Conservation (phyloP, 2,113 vertebrate genomes). For the Nibea coibor region DNA sequence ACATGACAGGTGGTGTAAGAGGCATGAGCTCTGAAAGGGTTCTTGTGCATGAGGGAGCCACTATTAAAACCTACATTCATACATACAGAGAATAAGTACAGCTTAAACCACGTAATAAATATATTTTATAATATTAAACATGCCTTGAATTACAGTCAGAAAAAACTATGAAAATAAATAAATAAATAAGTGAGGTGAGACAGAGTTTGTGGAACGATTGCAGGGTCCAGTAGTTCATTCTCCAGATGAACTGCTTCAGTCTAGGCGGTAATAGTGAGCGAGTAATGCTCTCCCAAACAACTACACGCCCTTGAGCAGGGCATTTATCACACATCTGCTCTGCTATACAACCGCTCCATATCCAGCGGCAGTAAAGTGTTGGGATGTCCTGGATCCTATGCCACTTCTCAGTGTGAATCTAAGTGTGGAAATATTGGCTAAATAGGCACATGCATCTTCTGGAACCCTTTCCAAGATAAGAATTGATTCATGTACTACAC, state of each 20-base stretch:
- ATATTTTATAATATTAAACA: neutral
- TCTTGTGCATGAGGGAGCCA: neutral
- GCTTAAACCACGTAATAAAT: neutral
- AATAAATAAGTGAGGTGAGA: neutral
- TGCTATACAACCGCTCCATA: neutral
- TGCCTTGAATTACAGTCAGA: neutral
- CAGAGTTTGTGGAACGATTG: conserved; percentile 7
- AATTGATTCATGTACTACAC: neutral
- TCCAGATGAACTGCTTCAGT: conserved; percentile 12
- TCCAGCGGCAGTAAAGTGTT: neutral
- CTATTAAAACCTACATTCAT: neutral
- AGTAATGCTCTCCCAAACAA: conserved; percentile 26
- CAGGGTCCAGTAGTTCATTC: conserved; percentile 1
- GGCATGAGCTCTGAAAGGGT: neutral
- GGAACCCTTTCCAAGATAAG: neutral
- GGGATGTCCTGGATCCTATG: conserved; percentile 1
- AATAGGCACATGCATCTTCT: neutral
- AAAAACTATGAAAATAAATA: neutral
- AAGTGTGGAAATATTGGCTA: conserved; percentile 4
- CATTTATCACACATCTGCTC: conserved; percentile 36
- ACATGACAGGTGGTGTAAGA: neutral
- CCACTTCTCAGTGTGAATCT: conserved; percentile 1
- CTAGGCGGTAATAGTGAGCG: conserved; percentile 3
- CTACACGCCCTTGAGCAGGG: conserved; percentile 35
- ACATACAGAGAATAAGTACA: neutral